phyloP scores from a whole-genome alignment of 2,888 invertebrate genomes.

The Mystacides longicornis region DNA sequence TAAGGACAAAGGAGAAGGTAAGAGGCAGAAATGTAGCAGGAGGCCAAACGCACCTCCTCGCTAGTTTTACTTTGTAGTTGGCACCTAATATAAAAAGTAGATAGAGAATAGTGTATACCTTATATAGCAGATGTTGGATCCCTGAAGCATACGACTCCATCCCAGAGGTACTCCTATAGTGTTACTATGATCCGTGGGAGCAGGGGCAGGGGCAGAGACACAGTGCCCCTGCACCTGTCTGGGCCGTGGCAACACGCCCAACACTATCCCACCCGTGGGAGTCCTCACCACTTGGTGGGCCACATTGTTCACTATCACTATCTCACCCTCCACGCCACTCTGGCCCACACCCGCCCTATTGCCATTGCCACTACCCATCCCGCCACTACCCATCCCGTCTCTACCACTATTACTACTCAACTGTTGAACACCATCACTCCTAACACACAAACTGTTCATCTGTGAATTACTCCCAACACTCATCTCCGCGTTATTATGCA shows the following conservation, averaged over 20 bases:
- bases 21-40: too few species aligned
- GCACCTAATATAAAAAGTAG: too few species aligned
- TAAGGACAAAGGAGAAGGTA: too few species aligned
- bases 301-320: conserved; percentile 25
- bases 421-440: background rate
- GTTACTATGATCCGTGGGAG: conserved; percentile 28
- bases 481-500: conserved; percentile 41
- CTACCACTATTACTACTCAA: background rate
- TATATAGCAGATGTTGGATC: conserved; percentile 41
- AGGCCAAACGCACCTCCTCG: too few species aligned
- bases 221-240: conserved; percentile 34
- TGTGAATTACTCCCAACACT: conserved; percentile 48
- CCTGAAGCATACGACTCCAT: conserved; percentile 45
- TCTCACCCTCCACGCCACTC: conserved; percentile 33
- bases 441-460: conserved; percentile 31
- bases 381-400: background rate
- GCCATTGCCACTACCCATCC: background rate
- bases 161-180: conserved; percentile 41
- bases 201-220: background rate
- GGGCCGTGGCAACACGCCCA: conserved; percentile 40
- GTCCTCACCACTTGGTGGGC: conserved; percentile 40
- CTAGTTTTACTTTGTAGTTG: too few species aligned
- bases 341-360: background rate
- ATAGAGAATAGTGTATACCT: conserved; percentile 35
- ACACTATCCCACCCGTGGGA: conserved; percentile 41